Evolutionary conservation across 2,888 invertebrate species (phyloP), one percentile per base, ranked within the genome.

Genomic region (Philopedon plagiatum): DNA sequence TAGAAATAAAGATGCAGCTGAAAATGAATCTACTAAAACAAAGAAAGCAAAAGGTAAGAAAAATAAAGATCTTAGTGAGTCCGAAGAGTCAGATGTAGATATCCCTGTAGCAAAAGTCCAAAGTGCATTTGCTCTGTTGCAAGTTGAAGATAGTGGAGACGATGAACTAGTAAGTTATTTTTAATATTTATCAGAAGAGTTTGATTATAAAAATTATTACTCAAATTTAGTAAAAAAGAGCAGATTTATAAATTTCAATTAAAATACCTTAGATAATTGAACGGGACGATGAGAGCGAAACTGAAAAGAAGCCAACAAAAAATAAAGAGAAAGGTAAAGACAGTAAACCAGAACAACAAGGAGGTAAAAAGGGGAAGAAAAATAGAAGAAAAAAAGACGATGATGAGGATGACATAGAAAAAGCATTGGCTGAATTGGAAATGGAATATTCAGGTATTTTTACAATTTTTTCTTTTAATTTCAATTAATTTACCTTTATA

Each of bases 321-420:
- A 86, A 83, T 76, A 85, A 83, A 76, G 84, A 85, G 75, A 84
- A 84, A 75, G 84, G 85, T 61, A 79, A 82, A 82, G 85, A 82
- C 80, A 86, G 84, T 18, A 32, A 69, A 39, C 15, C 32, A 32
- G 57, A 41, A 13, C 26, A 18, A 34, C 79, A 75, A 71, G 80
- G 79, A 65, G 90, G 89, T 18, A 93, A 93, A 83, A 93, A 93
- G 83, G 93, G 93, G 83, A 89, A 91, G 2, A 93, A 93, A 81
- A 93, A 93, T 84, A 85, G 88, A 3, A 91, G 90, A 81, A 90
- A 91, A 81, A 94, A 92, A 86, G 91, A 91, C 76, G 90, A 92
- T 79, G 93, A 93, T 64, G 93, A 93, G 81, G 93, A 93, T 75
- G 93, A 94, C 74, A 95, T 95, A 72, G 95, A 95, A 80, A 93